phyloP scores from a whole-genome alignment of 1,140 invertebrate species.

The Coboldia fuscipes region DNA sequence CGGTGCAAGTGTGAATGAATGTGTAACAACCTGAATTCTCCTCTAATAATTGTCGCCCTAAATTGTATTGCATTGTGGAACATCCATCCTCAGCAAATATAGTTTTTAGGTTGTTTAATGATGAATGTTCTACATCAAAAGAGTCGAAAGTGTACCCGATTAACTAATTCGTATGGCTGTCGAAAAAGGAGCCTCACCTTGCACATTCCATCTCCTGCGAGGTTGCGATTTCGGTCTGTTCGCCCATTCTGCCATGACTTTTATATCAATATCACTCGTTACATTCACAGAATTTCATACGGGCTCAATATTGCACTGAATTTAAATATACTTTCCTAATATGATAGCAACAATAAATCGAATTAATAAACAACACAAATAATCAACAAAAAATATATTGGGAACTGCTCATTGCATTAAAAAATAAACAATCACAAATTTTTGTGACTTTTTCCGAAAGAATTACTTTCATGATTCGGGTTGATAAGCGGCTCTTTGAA shows the following conservation, averaged over 20 bases:
- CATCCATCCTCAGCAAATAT: slow-evolving; percentile 43
- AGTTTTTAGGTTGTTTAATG: slow-evolving; percentile 30
- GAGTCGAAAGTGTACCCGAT: not conserved
- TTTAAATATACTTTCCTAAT: no score
- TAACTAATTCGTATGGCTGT: not conserved
- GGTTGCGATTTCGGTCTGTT: slow-evolving; percentile 14
- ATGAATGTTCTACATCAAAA: slow-evolving; percentile 22
- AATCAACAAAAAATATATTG: no score
- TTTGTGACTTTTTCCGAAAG: no score
- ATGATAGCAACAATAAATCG: no score
- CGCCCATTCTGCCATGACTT: slow-evolving; percentile 18
- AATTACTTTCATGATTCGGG: no score
- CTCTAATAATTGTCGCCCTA: slow-evolving; percentile 38
- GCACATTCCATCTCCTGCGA: slow-evolving; percentile 17
- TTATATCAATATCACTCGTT: no score
- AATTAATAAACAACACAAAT: no score
- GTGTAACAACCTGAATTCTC: slow-evolving; percentile 25
- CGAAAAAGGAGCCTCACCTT: slow-evolving; percentile 9
- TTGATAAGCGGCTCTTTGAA: no score
- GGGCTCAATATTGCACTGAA: no score
- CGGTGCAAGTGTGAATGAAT: not conserved
- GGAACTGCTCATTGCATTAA: no score
- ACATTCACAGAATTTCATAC: no score
- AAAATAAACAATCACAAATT: no score
- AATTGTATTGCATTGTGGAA: slow-evolving; percentile 39